Percentiles rank a stretch among this genome's conserved stretches.
These are phyloP conservation scores for Chouioia cunea DNA, from an alignment of 2,888 invertebrate genomes.

Conservation along the genomic window DNA sequence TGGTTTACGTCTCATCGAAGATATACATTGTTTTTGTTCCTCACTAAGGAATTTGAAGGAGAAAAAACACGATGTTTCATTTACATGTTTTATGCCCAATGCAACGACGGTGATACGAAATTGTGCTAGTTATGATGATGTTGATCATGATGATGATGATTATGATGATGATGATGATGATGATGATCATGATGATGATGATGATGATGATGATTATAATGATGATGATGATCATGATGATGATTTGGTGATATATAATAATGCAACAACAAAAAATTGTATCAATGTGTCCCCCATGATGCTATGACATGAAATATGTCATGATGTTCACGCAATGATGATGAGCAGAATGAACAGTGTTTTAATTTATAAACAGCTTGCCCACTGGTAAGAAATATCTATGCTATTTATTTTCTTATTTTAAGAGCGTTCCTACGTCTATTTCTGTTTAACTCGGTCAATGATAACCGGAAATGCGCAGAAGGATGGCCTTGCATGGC, in stretches of 20 bases:
- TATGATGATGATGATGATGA: conserved; percentile 26
- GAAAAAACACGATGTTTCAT: too few relatives aligned
- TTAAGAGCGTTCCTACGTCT: not conserved
- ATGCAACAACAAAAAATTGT: conserved; percentile 10
- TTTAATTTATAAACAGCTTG: conserved; percentile 42
- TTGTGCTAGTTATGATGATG: not conserved
- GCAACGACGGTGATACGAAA: conserved; percentile 19
- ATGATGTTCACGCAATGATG: conserved; percentile 42
- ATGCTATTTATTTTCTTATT: conserved; percentile 40
- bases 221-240: conserved; percentile 34
- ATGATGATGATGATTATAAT: conserved; percentile 29
- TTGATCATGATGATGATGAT: conserved; percentile 20
- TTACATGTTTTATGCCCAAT: not conserved
- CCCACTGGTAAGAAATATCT: conserved; percentile 59
- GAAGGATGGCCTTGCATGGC: too few relatives aligned
- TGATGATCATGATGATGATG: conserved; percentile 32
- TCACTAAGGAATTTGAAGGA: too few relatives aligned
- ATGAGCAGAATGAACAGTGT: conserved; percentile 15
- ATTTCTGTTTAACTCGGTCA: not conserved
- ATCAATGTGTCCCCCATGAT: conserved; percentile 5
- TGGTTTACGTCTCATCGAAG: too few relatives aligned
- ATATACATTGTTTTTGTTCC: too few relatives aligned
- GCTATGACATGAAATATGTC: conserved; percentile 26
- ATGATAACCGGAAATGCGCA: not conserved
- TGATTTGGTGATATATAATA: conserved; percentile 4